phyloP scores from a whole-genome alignment of 2,797 vertebrate genomes.

The Myripristis jacobus region DNA sequence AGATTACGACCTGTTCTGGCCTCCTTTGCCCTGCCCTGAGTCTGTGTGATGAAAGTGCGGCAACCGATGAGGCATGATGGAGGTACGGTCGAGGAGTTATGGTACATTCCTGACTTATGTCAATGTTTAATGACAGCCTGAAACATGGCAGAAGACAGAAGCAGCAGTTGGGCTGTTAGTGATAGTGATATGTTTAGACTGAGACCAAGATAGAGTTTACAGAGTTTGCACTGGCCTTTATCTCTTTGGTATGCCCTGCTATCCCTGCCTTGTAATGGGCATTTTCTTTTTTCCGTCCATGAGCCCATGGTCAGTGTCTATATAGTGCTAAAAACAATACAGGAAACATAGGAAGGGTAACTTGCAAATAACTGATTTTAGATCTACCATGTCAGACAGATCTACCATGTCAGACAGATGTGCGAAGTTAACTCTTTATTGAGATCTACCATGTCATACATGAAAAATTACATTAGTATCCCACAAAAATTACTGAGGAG shows the following conservation, averaged over 20 bases:
- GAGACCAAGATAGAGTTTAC: too few species aligned
- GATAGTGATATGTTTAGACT: not conserved
- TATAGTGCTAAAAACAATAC: not conserved
- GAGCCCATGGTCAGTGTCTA: not conserved
- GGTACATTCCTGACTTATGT: slow-evolving; percentile 13
- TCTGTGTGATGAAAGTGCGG: slow-evolving; percentile 20
- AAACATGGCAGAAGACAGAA: slow-evolving; percentile 1
- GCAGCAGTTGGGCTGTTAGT: not conserved
- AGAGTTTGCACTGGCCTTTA: not conserved
- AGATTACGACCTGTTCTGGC: slow-evolving; percentile 24
- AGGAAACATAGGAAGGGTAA: not conserved
- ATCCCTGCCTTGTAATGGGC: not conserved
- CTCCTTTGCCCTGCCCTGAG: slow-evolving; percentile 7
- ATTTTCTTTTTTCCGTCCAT: not conserved
- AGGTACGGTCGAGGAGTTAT: slow-evolving; percentile 12
- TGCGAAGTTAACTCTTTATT: too few species aligned
- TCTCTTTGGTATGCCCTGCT: not conserved
- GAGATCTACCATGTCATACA: too few species aligned
- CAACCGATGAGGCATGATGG: slow-evolving; percentile 18
- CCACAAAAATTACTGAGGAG: not conserved
- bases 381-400: too few species aligned
- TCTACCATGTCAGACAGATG: too few species aligned
- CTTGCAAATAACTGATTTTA: too few species aligned
- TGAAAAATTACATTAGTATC: too few species aligned
- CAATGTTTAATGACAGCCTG: slow-evolving; percentile 24